phyloP scores from a whole-genome alignment of 2,888 invertebrate species.

The Nowickia ferox region DNA sequence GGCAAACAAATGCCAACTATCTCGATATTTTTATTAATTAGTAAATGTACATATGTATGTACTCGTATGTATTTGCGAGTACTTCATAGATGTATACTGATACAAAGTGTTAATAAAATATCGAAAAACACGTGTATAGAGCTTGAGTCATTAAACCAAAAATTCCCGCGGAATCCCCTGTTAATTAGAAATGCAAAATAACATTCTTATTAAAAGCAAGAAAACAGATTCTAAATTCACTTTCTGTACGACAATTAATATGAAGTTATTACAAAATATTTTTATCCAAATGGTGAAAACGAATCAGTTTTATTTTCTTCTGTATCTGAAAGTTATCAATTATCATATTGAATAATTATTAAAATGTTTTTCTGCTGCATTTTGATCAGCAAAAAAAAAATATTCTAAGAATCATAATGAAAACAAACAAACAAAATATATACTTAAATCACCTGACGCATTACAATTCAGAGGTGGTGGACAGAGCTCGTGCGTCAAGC shows the following conservation, averaged over 20 bases:
- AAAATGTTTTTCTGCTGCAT: not conserved
- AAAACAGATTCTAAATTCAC: not conserved
- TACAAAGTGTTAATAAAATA: not conserved
- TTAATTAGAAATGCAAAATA: not conserved
- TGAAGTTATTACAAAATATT: not conserved
- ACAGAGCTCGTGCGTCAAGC: not conserved
- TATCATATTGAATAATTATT: slow-evolving; percentile 17
- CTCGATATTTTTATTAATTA: not conserved
- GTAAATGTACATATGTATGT: not conserved
- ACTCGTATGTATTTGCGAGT: not conserved
- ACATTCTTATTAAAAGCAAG: not conserved
- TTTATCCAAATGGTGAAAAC: not conserved
- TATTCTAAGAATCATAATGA: slow-evolving; percentile 31
- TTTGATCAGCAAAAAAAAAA: not conserved
- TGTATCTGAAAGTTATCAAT: not conserved
- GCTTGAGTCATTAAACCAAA: slow-evolving; percentile 40
- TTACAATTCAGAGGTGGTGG: not conserved
- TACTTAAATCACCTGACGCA: not conserved
- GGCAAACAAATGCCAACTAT: too few species aligned
- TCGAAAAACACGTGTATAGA: slow-evolving; percentile 13
- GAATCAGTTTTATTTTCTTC: not conserved
- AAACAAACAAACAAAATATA: not conserved
- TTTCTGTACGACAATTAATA: not conserved
- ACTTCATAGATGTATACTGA: not conserved
- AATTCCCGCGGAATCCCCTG: slow-evolving; percentile 43